Conservation (phyloP, 1,140 invertebrate species). For the Ceratoteleas bidentatus region DNA sequence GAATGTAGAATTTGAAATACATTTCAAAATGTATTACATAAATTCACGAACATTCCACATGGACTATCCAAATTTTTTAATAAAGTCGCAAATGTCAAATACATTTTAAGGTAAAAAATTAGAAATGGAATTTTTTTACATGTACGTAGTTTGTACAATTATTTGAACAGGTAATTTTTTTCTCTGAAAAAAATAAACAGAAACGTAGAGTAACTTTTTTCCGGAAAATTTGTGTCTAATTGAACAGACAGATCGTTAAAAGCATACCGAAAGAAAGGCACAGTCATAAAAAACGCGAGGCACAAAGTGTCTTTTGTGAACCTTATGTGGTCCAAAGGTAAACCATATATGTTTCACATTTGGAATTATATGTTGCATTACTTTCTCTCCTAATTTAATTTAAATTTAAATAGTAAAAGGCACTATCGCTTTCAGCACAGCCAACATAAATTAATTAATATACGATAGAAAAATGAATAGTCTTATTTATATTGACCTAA, state of each 20-base stretch:
- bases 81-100: too few relatives aligned
- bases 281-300: neutral
- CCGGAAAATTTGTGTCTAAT: neutral
- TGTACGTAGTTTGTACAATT: too few relatives aligned
- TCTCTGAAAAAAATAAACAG: too few relatives aligned
- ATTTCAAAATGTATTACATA: too few relatives aligned
- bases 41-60: too few relatives aligned
- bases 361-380: slow-evolving; percentile 5
- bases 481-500: slow-evolving; percentile 13
- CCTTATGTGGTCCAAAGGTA: slow-evolving; percentile 1
- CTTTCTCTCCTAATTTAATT: slow-evolving; percentile 27
- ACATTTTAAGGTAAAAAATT: too few relatives aligned
- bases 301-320: slow-evolving; percentile 14
- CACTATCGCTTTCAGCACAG: neutral
- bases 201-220: too few relatives aligned
- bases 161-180: too few relatives aligned
- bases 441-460: slow-evolving; percentile 8
- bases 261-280: neutral
- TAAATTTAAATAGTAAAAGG: slow-evolving; percentile 17
- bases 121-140: too few relatives aligned
- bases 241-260: neutral
- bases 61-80: too few relatives aligned
- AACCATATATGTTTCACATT: slow-evolving; percentile 2
- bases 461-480: slow-evolving; percentile 11
- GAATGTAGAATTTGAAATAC: too few relatives aligned